Evolutionary conservation across 2,113 vertebrate species (phyloP).

Genomic region (Macroglossus sobrinus): DNA sequence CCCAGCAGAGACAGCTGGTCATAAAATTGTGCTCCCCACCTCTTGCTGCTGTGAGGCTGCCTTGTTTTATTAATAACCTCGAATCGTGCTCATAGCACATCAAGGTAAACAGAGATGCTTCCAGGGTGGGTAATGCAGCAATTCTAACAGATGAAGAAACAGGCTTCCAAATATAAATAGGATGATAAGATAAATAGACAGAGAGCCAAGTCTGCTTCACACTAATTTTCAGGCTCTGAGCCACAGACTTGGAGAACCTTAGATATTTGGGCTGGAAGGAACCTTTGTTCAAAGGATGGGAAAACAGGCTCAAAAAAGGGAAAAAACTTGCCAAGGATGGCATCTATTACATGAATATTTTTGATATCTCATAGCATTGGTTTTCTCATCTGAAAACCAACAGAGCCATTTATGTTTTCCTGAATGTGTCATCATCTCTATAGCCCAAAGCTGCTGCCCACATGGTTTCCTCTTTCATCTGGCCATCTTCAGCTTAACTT

Average conservation of each 20-base stretch:
- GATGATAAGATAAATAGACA: conserved; percentile 43
- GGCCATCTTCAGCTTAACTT: neutral
- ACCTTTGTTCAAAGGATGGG: neutral
- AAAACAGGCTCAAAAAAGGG: neutral
- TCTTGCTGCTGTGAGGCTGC: neutral
- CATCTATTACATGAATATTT: neutral
- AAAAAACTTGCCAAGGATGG: neutral
- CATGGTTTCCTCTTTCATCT: neutral
- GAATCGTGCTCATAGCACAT: conserved; percentile 39
- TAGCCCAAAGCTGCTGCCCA: rapidly evolving
- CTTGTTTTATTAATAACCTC: conserved; percentile 57
- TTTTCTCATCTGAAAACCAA: neutral
- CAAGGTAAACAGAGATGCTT: conserved; percentile 64
- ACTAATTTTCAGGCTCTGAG: conserved; percentile 7
- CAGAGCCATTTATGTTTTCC: neutral
- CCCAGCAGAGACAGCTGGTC: neutral
- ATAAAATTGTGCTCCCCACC: neutral
- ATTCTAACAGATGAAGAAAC: conserved; percentile 53
- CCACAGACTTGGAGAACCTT: neutral
- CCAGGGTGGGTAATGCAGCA: conserved; percentile 1
- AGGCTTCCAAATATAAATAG: conserved; percentile 57
- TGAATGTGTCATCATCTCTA: neutral
- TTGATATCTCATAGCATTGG: rapidly evolving
- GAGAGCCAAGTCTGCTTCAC: neutral
- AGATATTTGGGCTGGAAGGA: neutral